Evolutionary conservation across 2,113 vertebrate genomes (phyloP), one percentile per base, ranked within the genome.

Genomic region (Varanus komodoensis): DNA sequence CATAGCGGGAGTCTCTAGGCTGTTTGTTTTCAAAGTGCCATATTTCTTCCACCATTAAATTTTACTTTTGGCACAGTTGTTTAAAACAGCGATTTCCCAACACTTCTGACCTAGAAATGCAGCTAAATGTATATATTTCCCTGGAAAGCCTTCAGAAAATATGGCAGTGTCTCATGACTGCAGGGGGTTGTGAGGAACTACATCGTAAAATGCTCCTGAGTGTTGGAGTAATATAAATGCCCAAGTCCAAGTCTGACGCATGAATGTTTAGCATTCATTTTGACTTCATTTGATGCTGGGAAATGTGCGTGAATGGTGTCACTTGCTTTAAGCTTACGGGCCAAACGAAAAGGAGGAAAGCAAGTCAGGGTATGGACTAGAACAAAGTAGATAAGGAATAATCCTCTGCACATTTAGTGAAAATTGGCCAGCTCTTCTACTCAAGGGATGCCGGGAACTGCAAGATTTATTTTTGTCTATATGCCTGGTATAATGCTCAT

Each of bases 11-110:
- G 88, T 84, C 79, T 90, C 89, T 52, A 90, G 83, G 52, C 87
- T 90, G 87, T 90, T 96, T 95, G 93, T 94, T 96, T 96, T 95
- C 92, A 86, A 94, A 96, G 93, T 74, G 75, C 87, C 0, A 0
- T 92, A 95, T 96, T 96, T 96, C 91, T 95, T 94, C 91, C 90
- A 84, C 89, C 80, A 71, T 96, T 94, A 91, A 50, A 68, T 95
- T 95, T 95, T 91, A 93, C 93, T 91, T 95, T 87, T 88, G 88
- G 52, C 8, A 61, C 89, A n/a, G 2, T 89, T 94, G 79, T 94
- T 96, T 93, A 94, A 96, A 93, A 90, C 52, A 87, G 80, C 89
- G 80, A 23, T 96, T 95, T 82, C 34, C 67, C 79, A 94, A 64
- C 83, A 91, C 87, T 95, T 93, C 82, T 95, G 92, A 92, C 93